Percentiles rank a stretch among this genome's conserved stretches.
These are phyloP conservation scores for Etheostoma cragini DNA, from an alignment of 2,113 vertebrate genomes.

Conservation along the genomic window DNA sequence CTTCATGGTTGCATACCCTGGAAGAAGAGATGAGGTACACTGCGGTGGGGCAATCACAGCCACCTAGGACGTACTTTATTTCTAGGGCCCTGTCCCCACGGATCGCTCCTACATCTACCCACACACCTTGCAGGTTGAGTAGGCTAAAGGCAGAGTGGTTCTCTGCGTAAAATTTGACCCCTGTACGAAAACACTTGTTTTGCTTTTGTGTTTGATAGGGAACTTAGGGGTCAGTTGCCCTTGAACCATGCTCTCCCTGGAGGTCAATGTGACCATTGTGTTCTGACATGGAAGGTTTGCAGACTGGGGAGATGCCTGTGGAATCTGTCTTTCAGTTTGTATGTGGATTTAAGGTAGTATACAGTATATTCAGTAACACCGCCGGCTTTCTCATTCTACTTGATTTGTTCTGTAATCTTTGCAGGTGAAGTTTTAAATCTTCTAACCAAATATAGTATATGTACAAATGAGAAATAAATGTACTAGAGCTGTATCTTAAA, in stretches of 20 bases:
- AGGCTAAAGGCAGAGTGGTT: constrained; percentile 59
- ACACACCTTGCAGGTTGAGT: constrained; percentile 57
- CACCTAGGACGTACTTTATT: constrained; percentile 67
- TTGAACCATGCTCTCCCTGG: constrained; percentile 55
- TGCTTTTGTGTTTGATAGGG: constrained; percentile 65
- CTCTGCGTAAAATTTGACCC: constrained; percentile 53
- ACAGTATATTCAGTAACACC: constrained; percentile 1
- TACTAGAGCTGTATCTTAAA: constrained; percentile 22
- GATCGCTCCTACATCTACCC: constrained; percentile 54
- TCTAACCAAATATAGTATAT: constrained; percentile 19
- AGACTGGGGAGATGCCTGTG: constrained; percentile 55
- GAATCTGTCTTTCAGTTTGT: constrained; percentile 38
- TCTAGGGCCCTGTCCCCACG: constrained; percentile 42
- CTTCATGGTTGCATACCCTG: constrained; percentile 78
- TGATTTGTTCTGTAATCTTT: constrained; percentile 25
- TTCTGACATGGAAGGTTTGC: constrained; percentile 46
- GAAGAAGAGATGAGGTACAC: constrained; percentile 76
- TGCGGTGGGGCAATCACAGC: constrained; percentile 62
- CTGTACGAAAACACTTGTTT: constrained; percentile 61
- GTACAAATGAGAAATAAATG: constrained; percentile 25
- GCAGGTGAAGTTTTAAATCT: constrained; percentile 13
- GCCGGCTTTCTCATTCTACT: constrained; percentile 20
- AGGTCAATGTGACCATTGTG: constrained; percentile 55
- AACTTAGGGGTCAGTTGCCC: constrained; percentile 69
- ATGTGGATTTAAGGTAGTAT: constrained; percentile 16